Base-by-base conservation (phyloP, 2,888 invertebrate species). In the Cepaea hortensis region DNA sequence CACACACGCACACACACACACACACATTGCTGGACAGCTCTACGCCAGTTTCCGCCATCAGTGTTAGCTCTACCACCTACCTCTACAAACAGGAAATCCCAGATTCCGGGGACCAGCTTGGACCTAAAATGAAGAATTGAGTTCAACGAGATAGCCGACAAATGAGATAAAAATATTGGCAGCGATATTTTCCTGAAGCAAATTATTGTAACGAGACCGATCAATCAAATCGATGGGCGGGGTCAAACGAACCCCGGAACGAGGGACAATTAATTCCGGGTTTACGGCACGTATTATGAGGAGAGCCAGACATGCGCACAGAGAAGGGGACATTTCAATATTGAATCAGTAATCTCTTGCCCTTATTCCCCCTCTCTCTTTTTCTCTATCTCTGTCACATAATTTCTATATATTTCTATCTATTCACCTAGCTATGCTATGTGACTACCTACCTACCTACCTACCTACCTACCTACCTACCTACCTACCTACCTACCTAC, bases 151-250 rank as follows among this genome's bases (percentile, higher is more conserved):
- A 75, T 46, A 46, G 75, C 48, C 75, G 35, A 15, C 75, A 13
- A 75, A 75, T 75, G 75, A 46, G 75, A 75, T 75, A 48, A 75
- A 75, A 75, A 75, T 75, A 75, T 75, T 46, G 75, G 75, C 15
- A 15, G 18, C 6, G 75, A 75, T 75, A 75, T 75, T 75, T 75
- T 75, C 75, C 48, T 75, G 23, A 46, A 75, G 75, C 75, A 75
- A 75, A 75, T 75, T 75, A 75, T 48, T 9, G 13, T 46, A 23
- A 35, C 18, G 23, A 18, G 48, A 46, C 75, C 75, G 75, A 75
- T 75, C 75, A 75, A 75, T 75, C 75, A 75, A 48, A 75, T 75
- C 75, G 48, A 75, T 75, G 75, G 46, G 15, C 75, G 72, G 48
- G 75, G 75, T 75, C 75, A 75, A 46, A 11, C 46, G 75, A 75